Base-by-base conservation (phyloP, 2,113 vertebrate genomes). In the Peromyscus leucopus region DNA sequence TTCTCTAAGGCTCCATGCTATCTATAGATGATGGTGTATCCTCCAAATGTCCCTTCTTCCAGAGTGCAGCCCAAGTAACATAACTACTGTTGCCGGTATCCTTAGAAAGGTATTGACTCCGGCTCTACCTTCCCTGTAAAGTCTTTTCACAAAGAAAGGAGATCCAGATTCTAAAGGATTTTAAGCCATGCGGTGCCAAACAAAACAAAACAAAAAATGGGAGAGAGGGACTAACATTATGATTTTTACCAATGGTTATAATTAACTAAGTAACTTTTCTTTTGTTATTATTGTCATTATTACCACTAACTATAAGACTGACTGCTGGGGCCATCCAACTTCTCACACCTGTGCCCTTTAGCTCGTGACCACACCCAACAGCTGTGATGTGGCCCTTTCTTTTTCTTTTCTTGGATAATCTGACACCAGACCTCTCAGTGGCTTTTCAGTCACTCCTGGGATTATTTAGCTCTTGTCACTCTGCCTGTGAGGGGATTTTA, bases 141-240 rank as follows among this genome's bases (percentile, higher is more conserved):
- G 31, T 57, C 90, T 93, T 93, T 82, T 90, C 36, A 46, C 2
- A 71, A 67, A 83, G 51, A 80, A 80, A 89, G 90, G 46, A 79
- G 8, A 75, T 84, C 72, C 75, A 39, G 55, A 79, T 84, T 92
- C 88, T 75, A n/a, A 87, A n/a, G 12, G 86, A 75, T 80, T 93
- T 93, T 78, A 42, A 90, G 48, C 5, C 88, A 13, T 57, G 71
- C 89, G 16, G 5, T 63, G 36, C 57, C 82, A 84, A 61, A 42
- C 15, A 84, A 63, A 31, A 61, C 3, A 3, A 26, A 83, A 83
- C 21, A 57, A 63, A 31, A 92, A 57, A 26, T 78, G 4, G 31
- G 9, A 48, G 71, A 55, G 19, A 26, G 36, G 33, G 57, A 8
- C 22, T 16, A 39, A 76, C 24, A 69, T 78, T 82, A n/a, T n/a